Evolutionary conservation across 2,888 invertebrate genomes (phyloP).

Genomic region (Eilema depressum): DNA sequence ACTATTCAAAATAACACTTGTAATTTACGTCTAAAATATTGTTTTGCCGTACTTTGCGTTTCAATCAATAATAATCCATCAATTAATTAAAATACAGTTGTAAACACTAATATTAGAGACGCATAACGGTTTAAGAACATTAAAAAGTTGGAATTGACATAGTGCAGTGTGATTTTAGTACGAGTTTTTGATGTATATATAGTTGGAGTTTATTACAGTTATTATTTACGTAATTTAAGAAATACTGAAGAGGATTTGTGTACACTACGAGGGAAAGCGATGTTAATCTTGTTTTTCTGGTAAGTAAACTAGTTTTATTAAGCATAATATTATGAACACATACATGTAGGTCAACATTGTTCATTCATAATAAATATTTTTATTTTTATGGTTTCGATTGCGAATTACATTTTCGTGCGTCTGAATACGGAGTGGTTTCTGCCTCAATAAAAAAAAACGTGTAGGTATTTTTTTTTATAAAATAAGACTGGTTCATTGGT

Average conservation of each 20-base stretch:
- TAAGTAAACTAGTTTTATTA: conserved; percentile 46
- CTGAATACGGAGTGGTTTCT: background rate
- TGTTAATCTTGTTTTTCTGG: conserved; percentile 44
- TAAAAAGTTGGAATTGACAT: conserved; percentile 27
- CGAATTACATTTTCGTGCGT: background rate
- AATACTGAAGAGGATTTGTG: conserved; percentile 18
- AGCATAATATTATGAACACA: conserved; percentile 15
- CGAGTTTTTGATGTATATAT: conserved; percentile 18
- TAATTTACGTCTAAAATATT: conserved; percentile 20
- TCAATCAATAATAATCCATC: conserved; percentile 43
- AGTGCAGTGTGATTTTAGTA: conserved; percentile 35
- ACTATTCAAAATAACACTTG: conserved; percentile 24
- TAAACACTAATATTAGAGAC: conserved; percentile 38
- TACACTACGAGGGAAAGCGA: conserved; percentile 34
- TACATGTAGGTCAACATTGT: conserved; percentile 29
- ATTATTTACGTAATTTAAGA: conserved; percentile 51
- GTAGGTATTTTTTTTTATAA: no score
- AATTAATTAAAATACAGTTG: conserved; percentile 28
- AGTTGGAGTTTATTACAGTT: background rate
- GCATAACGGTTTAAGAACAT: conserved; percentile 40
- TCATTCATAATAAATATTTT: background rate
- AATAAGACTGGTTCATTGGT: background rate
- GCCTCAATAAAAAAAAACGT: background rate
- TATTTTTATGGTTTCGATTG: conserved; percentile 9
- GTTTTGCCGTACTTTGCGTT: conserved; percentile 25